A percentile compares a stretch with the other conserved stretches of the same genome.
Conservation (phyloP, 2,888 invertebrate genomes). For the Tipula helvola region DNA sequence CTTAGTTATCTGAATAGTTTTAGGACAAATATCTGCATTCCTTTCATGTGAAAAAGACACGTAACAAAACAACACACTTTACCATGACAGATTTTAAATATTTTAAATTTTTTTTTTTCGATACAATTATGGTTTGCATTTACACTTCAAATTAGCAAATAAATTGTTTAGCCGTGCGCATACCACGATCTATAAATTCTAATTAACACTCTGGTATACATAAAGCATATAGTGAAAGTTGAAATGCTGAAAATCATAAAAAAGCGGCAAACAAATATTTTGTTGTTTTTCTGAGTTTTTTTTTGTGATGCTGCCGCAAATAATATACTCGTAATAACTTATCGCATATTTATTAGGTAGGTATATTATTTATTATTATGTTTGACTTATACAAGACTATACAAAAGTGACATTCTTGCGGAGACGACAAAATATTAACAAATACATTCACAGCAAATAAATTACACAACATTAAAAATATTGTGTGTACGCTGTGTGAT, state of each 20-base stretch:
- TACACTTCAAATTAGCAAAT: neutral
- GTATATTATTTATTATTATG: neutral
- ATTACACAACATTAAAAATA: neutral
- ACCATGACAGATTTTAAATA: too few relatives aligned
- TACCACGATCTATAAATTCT: neutral
- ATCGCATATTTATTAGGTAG: neutral
- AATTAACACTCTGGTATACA: neutral
- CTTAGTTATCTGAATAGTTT: too few relatives aligned
- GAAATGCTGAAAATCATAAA: neutral
- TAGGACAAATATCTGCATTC: too few relatives aligned
- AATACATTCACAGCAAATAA: neutral
- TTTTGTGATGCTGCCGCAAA: neutral
- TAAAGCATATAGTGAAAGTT: neutral
- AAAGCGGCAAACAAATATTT: neutral
- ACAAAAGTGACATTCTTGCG: neutral
- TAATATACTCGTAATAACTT: neutral
- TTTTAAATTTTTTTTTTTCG: neutral
- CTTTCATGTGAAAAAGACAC: too few relatives aligned
- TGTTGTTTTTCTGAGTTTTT: neutral
- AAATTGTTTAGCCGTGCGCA: neutral
- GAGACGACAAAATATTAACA: neutral
- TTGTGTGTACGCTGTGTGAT: neutral
- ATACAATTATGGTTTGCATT: neutral
- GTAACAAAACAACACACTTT: neutral
- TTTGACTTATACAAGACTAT: neutral